Evolutionary conservation across 37 sponge, comb jelly and placozoan species (phyloP), one percentile per base, ranked within the genome.

Genomic region (Corticium candelabrum): DNA sequence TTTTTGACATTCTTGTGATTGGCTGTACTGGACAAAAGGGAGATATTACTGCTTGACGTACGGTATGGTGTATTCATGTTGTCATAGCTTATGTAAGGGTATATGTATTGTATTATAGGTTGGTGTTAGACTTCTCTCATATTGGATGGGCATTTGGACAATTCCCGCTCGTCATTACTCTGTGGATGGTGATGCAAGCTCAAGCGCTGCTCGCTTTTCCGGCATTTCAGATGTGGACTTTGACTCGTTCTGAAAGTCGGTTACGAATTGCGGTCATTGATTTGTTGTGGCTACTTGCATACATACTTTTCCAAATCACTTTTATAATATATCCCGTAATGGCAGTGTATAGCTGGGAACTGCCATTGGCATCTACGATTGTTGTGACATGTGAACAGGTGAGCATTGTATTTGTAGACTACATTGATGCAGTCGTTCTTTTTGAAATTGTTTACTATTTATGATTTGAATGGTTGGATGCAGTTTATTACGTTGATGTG

Each of bases 311-410:
- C 86, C 85, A 86, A 56, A 1, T 83, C 34, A 33, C 29, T 0
- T 85, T 81, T 7, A 81, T 87, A 34, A 29, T 3, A 41, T 29
- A 72, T 34, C 81, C 85, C 3, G 79, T 88, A 3, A 50, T 34
- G 30, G 29, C 43, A 69, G 83, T 88, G n/a, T 67, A 72, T n/a
- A 35, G 72, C 75, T 40, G 74, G 38, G 41, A 91, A 69, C 78
- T 91, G 3, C 81, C 82, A 3, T 84, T 89, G 2, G 89, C 79
- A 0, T 80, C 92, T 0, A 35, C 92, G 0, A 41, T 88, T 0
- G 74, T 85, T 21, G 81, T 91, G 72, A 68, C 84, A 15, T 62
- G 88, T 1, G 92, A 91, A 41, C 89, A 88, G 81, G 91, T 90
- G 0, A n/a, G n/a, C n/a, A n/a, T n/a, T n/a, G n/a, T n/a, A n/a